Evolutionary conservation across 2,888 invertebrate species (phyloP).

Genomic region (Drosophila antonietae): DNA sequence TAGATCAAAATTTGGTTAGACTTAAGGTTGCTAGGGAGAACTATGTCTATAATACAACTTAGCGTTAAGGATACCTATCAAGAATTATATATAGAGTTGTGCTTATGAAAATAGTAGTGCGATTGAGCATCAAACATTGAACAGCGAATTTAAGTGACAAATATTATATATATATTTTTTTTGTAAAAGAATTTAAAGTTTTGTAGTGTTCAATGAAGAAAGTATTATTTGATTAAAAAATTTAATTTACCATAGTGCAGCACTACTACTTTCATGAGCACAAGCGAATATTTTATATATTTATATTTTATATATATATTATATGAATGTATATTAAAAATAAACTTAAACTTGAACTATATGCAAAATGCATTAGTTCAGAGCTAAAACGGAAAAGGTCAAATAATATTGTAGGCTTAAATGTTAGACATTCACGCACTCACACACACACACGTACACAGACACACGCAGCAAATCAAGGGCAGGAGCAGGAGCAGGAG

Average conservation of each 20-base stretch:
- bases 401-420: conserved; percentile 11
- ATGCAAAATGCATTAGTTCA: conserved; percentile 21
- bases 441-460: not conserved
- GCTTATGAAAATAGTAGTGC: not conserved
- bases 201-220: not conserved
- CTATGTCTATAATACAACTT: conserved; percentile 70
- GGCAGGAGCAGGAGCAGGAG: not conserved
- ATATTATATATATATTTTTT: too few relatives aligned
- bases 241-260: not conserved
- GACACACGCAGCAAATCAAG: not conserved
- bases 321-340: not conserved
- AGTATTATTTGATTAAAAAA: not conserved
- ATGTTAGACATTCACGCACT: conserved; percentile 16
- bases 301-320: not conserved
- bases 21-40: not conserved
- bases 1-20: conserved; percentile 9
- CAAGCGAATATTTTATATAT: not conserved
- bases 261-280: not conserved
- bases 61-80: conserved; percentile 9
- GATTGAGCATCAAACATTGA: too few relatives aligned
- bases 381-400: conserved; percentile 8
- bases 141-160: too few relatives aligned
- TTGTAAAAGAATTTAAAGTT: too few relatives aligned
- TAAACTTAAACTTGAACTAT: conserved; percentile 1
- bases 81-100: not conserved